Base-by-base conservation (phyloP, 2,113 vertebrate species). In the Nettapus auritus region DNA sequence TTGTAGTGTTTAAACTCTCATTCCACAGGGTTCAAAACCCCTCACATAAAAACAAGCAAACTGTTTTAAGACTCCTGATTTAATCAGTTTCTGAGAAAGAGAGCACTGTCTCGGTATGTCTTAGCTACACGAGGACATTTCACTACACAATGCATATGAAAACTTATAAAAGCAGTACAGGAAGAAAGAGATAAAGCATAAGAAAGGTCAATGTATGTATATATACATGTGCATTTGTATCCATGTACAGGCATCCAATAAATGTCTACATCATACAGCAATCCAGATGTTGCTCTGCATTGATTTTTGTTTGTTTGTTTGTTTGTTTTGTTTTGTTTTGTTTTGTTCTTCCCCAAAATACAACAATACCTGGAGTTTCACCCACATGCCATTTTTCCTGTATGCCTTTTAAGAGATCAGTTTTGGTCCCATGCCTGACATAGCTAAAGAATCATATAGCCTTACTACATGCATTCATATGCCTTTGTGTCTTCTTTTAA, bases 1-100 rank as follows among this genome's bases (percentile, higher is more conserved):
- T 94, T 88, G 63, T 50, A 62, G 62, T 74, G 36, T 97, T 97
- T 93, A 93, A 97, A 96, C 55, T 96, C 56, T 14, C 50, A 52
- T 82, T 86, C 81, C 89, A 21, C 14, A 59, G 89, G 28, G 73
- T 88, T 94, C 93, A 62, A 77, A 94, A 89, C 13, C 69, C 64
- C 60, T 91, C 66, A 44, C 80, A 76, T 87, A 64, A 63, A 88
- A 79, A 76, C 81, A 82, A 64, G 62, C 36, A 34, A 81, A 70
- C 31, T 38, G 6, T 71, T 89, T 94, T 82, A 84, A 96, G 76
- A 38, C 59, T 74, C 60, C 60, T 83, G 94, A 96, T 96, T 76
- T 81, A 86, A 92, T 91, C 78, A 53, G 59, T 74, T 88, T 70
- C 64, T 64, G 23, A 93, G 68, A 73, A 68, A 89, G 8, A 83